phyloP scores from a whole-genome alignment of 2,888 invertebrate species.

The Phymatocera aterrima region DNA sequence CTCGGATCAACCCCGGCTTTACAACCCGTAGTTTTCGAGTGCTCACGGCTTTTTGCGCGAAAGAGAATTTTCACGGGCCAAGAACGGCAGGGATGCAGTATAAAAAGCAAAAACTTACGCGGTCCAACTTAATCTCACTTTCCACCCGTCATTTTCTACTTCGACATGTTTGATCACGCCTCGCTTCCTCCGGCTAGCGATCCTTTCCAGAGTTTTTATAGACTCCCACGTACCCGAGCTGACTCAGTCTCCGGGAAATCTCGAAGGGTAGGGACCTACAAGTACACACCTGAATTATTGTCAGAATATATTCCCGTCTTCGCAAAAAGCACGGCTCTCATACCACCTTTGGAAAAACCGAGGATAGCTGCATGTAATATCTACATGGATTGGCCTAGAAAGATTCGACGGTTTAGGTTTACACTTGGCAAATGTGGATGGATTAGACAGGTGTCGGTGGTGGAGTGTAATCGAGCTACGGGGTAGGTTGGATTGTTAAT shows the following conservation, averaged over 20 bases:
- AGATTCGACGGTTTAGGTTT: not conserved
- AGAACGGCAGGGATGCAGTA: too few species aligned
- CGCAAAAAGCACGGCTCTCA: not conserved
- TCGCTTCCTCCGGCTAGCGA: not conserved
- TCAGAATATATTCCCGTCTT: not conserved
- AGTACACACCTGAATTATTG: not conserved
- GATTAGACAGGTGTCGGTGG: slow-evolving; percentile 14
- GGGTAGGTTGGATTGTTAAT: slow-evolving; percentile 5
- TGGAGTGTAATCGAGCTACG: slow-evolving; percentile 2
- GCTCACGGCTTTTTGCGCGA: not conserved
- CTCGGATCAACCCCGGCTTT: not conserved
- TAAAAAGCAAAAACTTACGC: slow-evolving; percentile 11
- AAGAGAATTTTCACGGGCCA: not conserved
- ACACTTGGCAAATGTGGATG: slow-evolving; percentile 16
- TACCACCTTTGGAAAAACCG: not conserved
- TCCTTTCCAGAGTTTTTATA: not conserved
- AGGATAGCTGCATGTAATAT: too few species aligned
- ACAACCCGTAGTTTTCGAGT: not conserved
- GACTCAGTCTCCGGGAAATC: not conserved
- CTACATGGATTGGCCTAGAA: slow-evolving; percentile 24
- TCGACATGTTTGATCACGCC: slow-evolving; percentile 6
- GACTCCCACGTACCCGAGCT: not conserved
- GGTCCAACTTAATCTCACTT: slow-evolving; percentile 9
- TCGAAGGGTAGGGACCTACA: too few species aligned
- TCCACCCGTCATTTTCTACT: not conserved